Evolutionary conservation across 2,888 invertebrate genomes (phyloP), one percentile per base, ranked within the genome.

Genomic region (Sympetrum striolatum): DNA sequence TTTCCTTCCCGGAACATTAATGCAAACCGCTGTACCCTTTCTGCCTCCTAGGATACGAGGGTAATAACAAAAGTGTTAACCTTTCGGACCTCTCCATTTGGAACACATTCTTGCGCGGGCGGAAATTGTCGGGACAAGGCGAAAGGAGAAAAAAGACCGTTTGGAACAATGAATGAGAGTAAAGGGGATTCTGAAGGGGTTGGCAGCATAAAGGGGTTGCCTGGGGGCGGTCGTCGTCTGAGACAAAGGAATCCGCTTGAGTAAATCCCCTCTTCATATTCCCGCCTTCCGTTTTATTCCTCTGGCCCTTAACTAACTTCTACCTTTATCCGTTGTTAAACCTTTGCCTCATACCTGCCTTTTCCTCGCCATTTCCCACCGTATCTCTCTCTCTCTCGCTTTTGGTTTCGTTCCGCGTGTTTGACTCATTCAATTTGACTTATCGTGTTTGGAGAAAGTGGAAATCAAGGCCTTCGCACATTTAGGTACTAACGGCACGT

Each of bases 201-300:
- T 73, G 73, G 18, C 15, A 73, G 31, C 25, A 73, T 73, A 73
- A 25, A 73, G 12, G 73, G 73, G 73, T 73, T 73, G 73, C 25
- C 73, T 2, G 8, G 73, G 73, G 73, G 60, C 22, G 22, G 64
- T 64, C n/a, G 64, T 31, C 18, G 44, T 25, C 48, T n/a, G 25
- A 81, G 81, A 81, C 81, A 81, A 81, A 48, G 81, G 81, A 81
- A 25, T 53, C 48, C 48, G 48, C 15, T 44, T 81, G 81, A 81
- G 53, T 81, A 48, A 81, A 48, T 25, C 44, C 48, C n/a, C 25
- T 44, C 39, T n/a, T 81, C 48, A 22, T 25, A 39, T 25, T 48
- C 25, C n/a, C 81, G n/a, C 22, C 25, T 18, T 18, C 18, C 31
- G 31, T 15, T 35, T 25, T 15, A n/a, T 15, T 35, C 79, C 31